Base-by-base conservation (phyloP, 2,888 invertebrate genomes). In the Dicycla oo region DNA sequence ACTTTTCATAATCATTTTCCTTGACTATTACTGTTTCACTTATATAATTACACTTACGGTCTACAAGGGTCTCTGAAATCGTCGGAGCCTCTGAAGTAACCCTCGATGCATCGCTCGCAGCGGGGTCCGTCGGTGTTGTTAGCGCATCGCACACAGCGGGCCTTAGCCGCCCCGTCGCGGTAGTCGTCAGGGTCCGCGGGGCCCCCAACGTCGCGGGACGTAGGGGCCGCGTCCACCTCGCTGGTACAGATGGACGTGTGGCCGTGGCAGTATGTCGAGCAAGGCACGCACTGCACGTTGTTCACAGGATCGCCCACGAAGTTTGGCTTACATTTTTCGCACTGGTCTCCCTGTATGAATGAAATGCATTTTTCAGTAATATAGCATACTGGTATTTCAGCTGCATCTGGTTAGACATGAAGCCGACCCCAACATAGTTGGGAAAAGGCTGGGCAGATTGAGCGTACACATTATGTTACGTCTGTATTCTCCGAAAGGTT, bases 221-320 rank as follows among this genome's bases (percentile, higher is more conserved):
- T 87, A 30, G 95, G 92, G 6, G 94, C 85, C 2, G 93, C 91
- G 69, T 96, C 96, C 60, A 96, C 95, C 82, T 97, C 97, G 84
- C 96, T 97, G 34, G 98, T 97, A 88, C 99, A 99, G 65, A 98
- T 97, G 49, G 97, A 96, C 3, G 98, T 98, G 92, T 99, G 99
- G 0, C 98, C 98, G 93, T 99, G 97, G 88, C 99, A 99, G 93
- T 98, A 98, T 79, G 98, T 98, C 2, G 97, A 95, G 89, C 99
- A 99, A 0, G 99, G 98, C 54, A 98, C 97, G 90, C 99, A 99
- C 81, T 97, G 97, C 0, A 97, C 98, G 54, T 98, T 98, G 89
- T 98, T 98, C 45, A 97, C 97, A 0, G 99, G 99, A 93, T 99
- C 98, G 15, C 99, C 99, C 40, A 99, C 99, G 94, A 97, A 99